Base-by-base conservation (phyloP, 2,797 vertebrate species). In the Microctenopoma stevenorrisi region DNA sequence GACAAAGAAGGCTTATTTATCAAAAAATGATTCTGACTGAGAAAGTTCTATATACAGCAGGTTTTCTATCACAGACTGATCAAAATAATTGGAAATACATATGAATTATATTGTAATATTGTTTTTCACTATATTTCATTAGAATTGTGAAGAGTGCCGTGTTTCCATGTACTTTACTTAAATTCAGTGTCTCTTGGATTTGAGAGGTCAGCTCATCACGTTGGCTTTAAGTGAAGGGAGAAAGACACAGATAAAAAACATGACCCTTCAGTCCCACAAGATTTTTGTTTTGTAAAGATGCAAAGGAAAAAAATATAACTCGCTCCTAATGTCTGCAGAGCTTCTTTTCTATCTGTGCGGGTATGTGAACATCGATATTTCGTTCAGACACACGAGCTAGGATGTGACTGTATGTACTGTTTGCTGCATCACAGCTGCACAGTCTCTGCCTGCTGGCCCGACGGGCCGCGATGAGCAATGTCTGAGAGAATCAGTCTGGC, bases 381-480 rank as follows among this genome's bases (percentile, higher is more conserved):
- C 30, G 40, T 40, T 15, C 0, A 7, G 10, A 74, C 47, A 62
- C 50, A 67, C 26, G 8, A 35, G 5, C 46, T 14, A 16, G 18
- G 46, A 28, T 62, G 52, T 40, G 8, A 64, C 18, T 18, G 18
- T 18, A 18, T 18, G 18, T 53, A 51, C 30, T 66, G 61, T 78
- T 74, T 18, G 25, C 40, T 54, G 53, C 38, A 58, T 74, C 42
- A 43, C 68, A 76, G 63, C 40, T 37, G 15, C 62, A 46, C 55
- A 38, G 43, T 72, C 57, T 70, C 63, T 68, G 57, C 70, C 69
- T 61, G 18, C 66, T 44, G 62, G 75, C 75, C 76, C 82, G 86
- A 81, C 64, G 2, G 70, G 40, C 69, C 28, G 2, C 1, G 66
- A 71, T 89, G 83, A 87, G 79, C 67, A 82, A 78, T 37, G 81